phyloP scores from a whole-genome alignment of 2,888 invertebrate genomes.

The Invenusta paracnida region DNA sequence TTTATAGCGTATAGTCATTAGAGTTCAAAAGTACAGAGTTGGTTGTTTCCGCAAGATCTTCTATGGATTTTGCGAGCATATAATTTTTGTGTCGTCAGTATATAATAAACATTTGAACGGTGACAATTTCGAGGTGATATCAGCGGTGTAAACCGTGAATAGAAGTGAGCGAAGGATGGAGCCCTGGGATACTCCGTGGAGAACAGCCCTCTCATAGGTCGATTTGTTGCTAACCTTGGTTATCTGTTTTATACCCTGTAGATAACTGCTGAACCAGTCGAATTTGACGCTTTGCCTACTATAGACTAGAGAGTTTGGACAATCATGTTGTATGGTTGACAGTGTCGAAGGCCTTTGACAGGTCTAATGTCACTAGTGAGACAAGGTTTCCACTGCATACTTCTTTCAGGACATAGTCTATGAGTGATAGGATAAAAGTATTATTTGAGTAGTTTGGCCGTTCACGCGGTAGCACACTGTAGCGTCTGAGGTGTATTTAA shows the following conservation, averaged over 20 bases:
- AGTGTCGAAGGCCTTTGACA: slow-evolving; percentile 43
- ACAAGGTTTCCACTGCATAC: no score
- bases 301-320: slow-evolving; percentile 46
- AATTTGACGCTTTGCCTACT: slow-evolving; percentile 46
- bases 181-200: not conserved
- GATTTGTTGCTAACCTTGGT: not conserved
- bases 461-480: no score
- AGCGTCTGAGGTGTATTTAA: no score
- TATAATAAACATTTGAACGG: not conserved
- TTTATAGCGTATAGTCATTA: not conserved
- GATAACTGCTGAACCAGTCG: slow-evolving; percentile 48
- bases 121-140: not conserved
- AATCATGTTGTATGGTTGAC: slow-evolving; percentile 45
- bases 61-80: not conserved
- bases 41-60: not conserved
- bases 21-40: not conserved
- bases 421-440: no score
- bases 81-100: not conserved
- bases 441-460: no score
- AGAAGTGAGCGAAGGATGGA: not conserved
- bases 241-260: slow-evolving; percentile 46
- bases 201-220: not conserved
- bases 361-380: no score
- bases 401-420: no score
- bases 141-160: not conserved